Percentiles rank a stretch among this genome's conserved stretches.
These are phyloP conservation scores for Cynaeus angustus DNA, from an alignment of 2,888 invertebrate genomes.

Conservation along the genomic window DNA sequence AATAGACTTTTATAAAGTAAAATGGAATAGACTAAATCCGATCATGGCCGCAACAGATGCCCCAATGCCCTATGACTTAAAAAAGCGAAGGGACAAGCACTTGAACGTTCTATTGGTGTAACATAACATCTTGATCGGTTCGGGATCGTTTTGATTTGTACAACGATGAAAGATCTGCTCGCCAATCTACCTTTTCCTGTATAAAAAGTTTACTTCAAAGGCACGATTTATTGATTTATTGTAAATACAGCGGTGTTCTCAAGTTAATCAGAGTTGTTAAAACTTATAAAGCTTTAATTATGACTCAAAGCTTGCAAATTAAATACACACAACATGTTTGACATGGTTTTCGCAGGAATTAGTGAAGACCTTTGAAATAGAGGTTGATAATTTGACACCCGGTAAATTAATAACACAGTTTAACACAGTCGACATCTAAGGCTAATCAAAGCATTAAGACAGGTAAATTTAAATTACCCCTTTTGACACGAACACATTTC, in stretches of 20 bases:
- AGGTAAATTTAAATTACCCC: background rate
- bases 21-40: slow-evolving; percentile 21
- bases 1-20: slow-evolving; percentile 24
- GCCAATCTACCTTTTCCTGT: no score
- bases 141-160: slow-evolving; percentile 33
- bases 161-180: no score
- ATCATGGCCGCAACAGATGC: slow-evolving; percentile 25
- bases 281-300: slow-evolving; percentile 31
- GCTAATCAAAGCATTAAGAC: slow-evolving; percentile 11
- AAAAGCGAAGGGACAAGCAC: slow-evolving; percentile 10
- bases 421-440: slow-evolving; percentile 4
- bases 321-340: slow-evolving; percentile 19
- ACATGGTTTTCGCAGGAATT: background rate
- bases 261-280: slow-evolving; percentile 19
- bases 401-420: slow-evolving; percentile 22
- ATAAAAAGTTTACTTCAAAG: background rate
- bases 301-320: slow-evolving; percentile 26
- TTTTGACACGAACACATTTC: no score
- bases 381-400: slow-evolving; percentile 18
- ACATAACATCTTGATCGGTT: slow-evolving; percentile 36
- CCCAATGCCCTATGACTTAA: slow-evolving; percentile 12
- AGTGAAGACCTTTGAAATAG: slow-evolving; percentile 16
- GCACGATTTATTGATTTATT: background rate
- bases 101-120: slow-evolving; percentile 21
- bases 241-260: background rate